These are phyloP conservation scores for Steinernema hermaphroditum DNA, from an alignment of 2,888 invertebrate genomes.

Conservation along the genomic window DNA sequence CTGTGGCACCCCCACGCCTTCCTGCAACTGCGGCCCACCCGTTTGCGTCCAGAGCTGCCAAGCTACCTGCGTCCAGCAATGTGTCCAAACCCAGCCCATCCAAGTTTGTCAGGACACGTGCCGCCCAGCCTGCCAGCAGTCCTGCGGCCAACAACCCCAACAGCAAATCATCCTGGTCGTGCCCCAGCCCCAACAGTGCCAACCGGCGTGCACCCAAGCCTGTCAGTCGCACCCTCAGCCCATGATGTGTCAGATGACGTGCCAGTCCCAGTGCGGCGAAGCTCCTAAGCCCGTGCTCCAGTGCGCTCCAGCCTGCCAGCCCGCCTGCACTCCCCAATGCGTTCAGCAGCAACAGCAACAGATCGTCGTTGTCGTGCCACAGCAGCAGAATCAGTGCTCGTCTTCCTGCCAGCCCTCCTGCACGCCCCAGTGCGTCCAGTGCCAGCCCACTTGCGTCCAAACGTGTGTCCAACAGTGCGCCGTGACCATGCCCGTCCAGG, in stretches of 20 bases:
- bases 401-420: slow-evolving; percentile 17
- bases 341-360: slow-evolving; percentile 26
- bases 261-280: slow-evolving; percentile 15
- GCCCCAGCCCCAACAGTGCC: slow-evolving; percentile 21
- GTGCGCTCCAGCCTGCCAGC: slow-evolving; percentile 22
- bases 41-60: slow-evolving; percentile 18
- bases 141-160: slow-evolving; percentile 4
- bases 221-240: slow-evolving; percentile 12
- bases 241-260: slow-evolving; percentile 17
- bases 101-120: slow-evolving; percentile 19
- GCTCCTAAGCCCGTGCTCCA: slow-evolving; percentile 17
- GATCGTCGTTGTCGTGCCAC: slow-evolving; percentile 11
- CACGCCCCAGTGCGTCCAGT: slow-evolving; percentile 19
- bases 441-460: slow-evolving; percentile 27
- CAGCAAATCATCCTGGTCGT: slow-evolving; percentile 24
- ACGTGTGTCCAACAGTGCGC: slow-evolving; percentile 15
- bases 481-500: slow-evolving; percentile 21
- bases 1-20: slow-evolving; percentile 19
- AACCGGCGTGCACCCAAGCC: not conserved
- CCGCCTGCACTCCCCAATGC: slow-evolving; percentile 25
- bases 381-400: slow-evolving; percentile 7
- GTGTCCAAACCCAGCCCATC: slow-evolving; percentile 7
- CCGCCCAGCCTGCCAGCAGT: slow-evolving; percentile 25
- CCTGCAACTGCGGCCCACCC: slow-evolving; percentile 8
- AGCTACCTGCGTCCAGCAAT: slow-evolving; percentile 17